Conservation (phyloP, 2,113 vertebrate species). For the Vidua chalybeata region DNA sequence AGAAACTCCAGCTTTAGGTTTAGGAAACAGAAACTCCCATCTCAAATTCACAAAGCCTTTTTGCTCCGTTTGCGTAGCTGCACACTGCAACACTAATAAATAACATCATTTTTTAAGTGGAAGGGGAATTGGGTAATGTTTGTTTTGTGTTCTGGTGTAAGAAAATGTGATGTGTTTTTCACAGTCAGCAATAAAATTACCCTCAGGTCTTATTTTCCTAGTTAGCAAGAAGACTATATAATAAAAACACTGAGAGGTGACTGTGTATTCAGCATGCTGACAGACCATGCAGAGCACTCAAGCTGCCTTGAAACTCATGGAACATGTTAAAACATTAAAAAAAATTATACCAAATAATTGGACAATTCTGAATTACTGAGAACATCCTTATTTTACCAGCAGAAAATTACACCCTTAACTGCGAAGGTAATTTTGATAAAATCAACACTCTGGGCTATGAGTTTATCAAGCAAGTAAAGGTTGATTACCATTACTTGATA, state of each 20-base stretch:
- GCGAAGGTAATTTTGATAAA: conserved; percentile 32
- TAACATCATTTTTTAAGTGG: rapidly evolving
- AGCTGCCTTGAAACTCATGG: neutral
- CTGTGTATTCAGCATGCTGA: neutral
- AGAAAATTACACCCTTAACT: conserved; percentile 36
- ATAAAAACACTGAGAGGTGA: neutral
- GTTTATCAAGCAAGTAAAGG: conserved; percentile 27
- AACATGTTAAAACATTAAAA: conserved; percentile 6
- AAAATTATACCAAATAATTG: conserved; percentile 12
- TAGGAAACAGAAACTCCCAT: too few species aligned
- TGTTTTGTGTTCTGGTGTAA: neutral
- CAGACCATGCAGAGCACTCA: neutral
- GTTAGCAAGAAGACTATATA: neutral
- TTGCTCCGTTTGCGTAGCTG: too few species aligned
- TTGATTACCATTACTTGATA: conserved; percentile 22
- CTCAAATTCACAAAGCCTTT: too few species aligned
- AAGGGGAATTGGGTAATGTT: neutral
- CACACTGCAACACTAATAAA: neutral
- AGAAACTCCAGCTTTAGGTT: too few species aligned
- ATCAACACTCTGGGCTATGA: conserved; percentile 18
- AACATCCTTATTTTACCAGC: neutral
- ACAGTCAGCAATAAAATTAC: neutral
- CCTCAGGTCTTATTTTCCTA: neutral
- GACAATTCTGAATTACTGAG: conserved; percentile 5
- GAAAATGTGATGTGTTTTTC: neutral